Conservation (phyloP, 2,797 vertebrate species). For the Limnodromus scolopaceus region DNA sequence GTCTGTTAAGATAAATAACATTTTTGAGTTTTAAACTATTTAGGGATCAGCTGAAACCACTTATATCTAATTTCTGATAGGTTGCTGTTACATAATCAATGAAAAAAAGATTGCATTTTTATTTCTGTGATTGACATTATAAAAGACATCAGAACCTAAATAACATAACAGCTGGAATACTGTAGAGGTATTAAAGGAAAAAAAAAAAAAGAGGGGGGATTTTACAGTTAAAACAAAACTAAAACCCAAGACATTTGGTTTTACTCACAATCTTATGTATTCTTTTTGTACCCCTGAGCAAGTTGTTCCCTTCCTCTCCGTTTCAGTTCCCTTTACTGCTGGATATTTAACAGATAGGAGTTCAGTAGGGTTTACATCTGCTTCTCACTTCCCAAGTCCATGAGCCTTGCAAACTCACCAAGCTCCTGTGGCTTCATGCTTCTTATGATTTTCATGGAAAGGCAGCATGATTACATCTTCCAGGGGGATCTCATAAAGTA, state of each 20-base stretch:
- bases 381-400: background rate
- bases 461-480: background rate
- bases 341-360: background rate
- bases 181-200: background rate
- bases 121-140: background rate
- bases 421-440: background rate
- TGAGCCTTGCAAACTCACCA: background rate
- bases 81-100: background rate
- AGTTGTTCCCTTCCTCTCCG: background rate
- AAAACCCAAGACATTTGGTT: background rate
- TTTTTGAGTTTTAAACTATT: background rate
- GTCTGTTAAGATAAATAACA: accelerated
- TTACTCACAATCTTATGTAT: background rate
- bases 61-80: background rate
- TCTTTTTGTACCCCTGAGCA: background rate
- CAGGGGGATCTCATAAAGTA: background rate
- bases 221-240: background rate
- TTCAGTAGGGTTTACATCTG: background rate
- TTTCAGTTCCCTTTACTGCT: background rate
- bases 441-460: background rate
- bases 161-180: background rate
- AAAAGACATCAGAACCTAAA: background rate
- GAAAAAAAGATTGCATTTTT: background rate
- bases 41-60: background rate
- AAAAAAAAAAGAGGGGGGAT: accelerated